Evolutionary conservation across 1,140 invertebrate genomes (phyloP).

Genomic region (Zaprionus inermis): DNA sequence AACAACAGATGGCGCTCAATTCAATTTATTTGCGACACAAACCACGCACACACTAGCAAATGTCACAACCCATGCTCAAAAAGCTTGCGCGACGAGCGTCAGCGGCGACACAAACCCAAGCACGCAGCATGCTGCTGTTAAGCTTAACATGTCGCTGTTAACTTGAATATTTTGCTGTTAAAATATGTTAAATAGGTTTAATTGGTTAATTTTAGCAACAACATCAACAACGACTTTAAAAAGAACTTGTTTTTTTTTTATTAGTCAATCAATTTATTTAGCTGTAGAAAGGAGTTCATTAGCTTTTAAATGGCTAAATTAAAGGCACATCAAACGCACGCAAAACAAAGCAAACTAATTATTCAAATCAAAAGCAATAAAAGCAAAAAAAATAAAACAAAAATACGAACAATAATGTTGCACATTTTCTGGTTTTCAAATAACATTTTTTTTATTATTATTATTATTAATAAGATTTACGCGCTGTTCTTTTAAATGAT

Average conservation of each 20-base stretch:
- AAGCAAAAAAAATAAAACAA: conserved; percentile 36
- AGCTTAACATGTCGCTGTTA: conserved; percentile 18
- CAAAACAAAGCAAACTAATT: conserved; percentile 43
- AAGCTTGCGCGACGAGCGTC: conserved; percentile 20
- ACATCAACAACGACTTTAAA: conserved; percentile 19
- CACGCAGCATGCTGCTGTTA: not conserved
- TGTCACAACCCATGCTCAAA: not conserved
- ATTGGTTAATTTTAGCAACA: conserved; percentile 17
- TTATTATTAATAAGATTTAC: conserved; percentile 58
- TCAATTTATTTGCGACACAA: not conserved
- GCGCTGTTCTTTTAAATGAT: conserved; percentile 40
- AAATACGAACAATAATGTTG: conserved; percentile 30
- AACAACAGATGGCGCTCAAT: not conserved
- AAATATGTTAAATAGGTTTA: not conserved
- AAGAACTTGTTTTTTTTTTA: conserved; percentile 36
- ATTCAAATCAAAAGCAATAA: conserved; percentile 19
- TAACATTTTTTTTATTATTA: conserved; percentile 57
- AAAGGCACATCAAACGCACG: conserved; percentile 13
- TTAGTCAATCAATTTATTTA: conserved; percentile 31
- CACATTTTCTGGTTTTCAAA: conserved; percentile 44
- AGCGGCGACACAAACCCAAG: conserved; percentile 22
- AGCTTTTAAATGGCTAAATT: conserved; percentile 25
- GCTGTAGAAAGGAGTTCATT: conserved; percentile 18
- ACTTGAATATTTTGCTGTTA: not conserved
- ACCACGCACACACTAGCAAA: not conserved